phyloP scores from a whole-genome alignment of 1,140 invertebrate species.

The Lucilia sericata region DNA sequence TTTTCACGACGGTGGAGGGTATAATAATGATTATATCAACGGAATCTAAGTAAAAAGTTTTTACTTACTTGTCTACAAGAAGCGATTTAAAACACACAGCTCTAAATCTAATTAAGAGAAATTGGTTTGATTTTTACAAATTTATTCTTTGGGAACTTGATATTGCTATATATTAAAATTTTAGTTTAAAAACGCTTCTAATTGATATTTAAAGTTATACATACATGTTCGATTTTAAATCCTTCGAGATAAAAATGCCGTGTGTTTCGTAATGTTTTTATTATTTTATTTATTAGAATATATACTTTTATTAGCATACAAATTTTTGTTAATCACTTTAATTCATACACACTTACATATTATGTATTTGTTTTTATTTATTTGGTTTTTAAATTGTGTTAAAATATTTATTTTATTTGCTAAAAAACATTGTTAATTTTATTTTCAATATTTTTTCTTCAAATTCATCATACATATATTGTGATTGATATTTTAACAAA shows the following conservation, averaged over 20 bases:
- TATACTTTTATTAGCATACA: constrained; percentile 11
- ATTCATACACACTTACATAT: background rate
- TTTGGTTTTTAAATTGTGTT: background rate
- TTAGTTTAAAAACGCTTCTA: too few relatives aligned
- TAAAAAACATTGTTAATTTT: constrained; percentile 3
- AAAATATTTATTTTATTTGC: constrained; percentile 2
- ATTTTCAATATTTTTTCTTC: background rate
- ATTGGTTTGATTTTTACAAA: too few relatives aligned
- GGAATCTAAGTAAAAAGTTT: too few relatives aligned
- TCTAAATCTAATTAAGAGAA: too few relatives aligned
- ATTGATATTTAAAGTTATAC: too few relatives aligned
- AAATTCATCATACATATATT: constrained; percentile 1
- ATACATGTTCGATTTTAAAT: background rate
- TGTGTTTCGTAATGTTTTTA: background rate
- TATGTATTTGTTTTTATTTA: background rate
- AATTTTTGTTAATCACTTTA: background rate
- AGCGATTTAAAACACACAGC: too few relatives aligned
- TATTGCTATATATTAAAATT: too few relatives aligned
- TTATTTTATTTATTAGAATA: constrained; percentile 17
- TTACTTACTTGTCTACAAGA: too few relatives aligned
- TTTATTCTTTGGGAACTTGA: too few relatives aligned
- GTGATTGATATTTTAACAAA: background rate
- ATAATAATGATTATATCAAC: too few relatives aligned
- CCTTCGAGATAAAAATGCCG: background rate
- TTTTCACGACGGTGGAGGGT: too few relatives aligned